Base-by-base conservation (phyloP, 2,888 invertebrate species). In the Micoletzkya japonica region DNA sequence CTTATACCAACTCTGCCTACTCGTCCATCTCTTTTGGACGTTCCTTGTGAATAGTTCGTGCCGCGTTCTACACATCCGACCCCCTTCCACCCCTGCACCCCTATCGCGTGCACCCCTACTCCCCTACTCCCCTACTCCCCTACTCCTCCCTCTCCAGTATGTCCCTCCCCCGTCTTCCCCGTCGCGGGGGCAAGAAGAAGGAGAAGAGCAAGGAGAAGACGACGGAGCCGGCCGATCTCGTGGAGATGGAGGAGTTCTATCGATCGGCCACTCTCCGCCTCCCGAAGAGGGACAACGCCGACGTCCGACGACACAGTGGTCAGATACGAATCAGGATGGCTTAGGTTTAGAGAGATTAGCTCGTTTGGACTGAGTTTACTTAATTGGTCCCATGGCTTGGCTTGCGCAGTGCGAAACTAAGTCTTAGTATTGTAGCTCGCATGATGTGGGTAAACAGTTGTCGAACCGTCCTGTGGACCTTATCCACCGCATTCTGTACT, bases 271-370 rank as follows among this genome's bases (percentile, higher is more conserved):
- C 74, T 6, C 36, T 74, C 30, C 69, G 74, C 6, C 74, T 73
- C 17, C 69, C 69, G 7, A 67, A 61, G 49, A 71, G 37, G 30
- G 4, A 4, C 17, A 60, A 69, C 30, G 66, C 57, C 66, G 58
- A 72, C 71, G 60, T 71, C 52, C 69, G 71, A 36, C 68, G 74
- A 57, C 57, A 60, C 57, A 72, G 72, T 52, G 74, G 74, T 74
- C 70, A 52, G 34, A 1, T n/a, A 14, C 7, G 36, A 3, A n/a
- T 14, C 10, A 44, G 10, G 10, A 44, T 10, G 44, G n/a, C n/a
- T n/a, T n/a, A n/a, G n/a, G n/a, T n/a, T n/a, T n/a, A n/a, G n/a
- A n/a, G n/a, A n/a, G n/a, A n/a, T n/a, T n/a, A n/a, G n/a, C n/a
- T n/a, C n/a, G n/a, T n/a, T n/a, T n/a, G n/a, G n/a, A n/a, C n/a